phyloP scores from a whole-genome alignment of 2,113 vertebrate species.

The Ramphastos sulfuratus region DNA sequence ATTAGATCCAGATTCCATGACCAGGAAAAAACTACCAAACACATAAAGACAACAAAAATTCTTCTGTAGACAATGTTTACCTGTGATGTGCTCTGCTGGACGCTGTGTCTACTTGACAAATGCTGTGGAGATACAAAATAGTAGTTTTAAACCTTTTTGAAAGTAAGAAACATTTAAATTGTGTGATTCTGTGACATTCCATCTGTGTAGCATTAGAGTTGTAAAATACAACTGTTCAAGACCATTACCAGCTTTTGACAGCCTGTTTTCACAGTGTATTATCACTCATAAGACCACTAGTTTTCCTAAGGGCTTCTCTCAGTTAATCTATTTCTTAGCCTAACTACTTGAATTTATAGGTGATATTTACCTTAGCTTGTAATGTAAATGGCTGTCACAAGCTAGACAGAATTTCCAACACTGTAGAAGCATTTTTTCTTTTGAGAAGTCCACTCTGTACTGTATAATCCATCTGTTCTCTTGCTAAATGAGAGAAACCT shows the following conservation, averaged over 20 bases:
- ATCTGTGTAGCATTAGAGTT: not conserved
- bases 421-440: not conserved
- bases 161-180: not conserved
- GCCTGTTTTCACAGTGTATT: not conserved
- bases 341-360: not conserved
- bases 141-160: conserved; percentile 7
- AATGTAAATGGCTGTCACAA: not conserved
- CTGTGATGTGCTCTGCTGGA: conserved; percentile 96
- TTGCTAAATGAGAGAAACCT: not conserved
- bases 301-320: not conserved
- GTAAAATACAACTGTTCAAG: not conserved
- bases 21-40: not conserved
- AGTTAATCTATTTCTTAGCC: not conserved
- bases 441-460: not conserved
- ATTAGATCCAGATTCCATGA: not conserved
- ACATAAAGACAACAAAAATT: not conserved
- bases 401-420: not conserved
- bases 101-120: conserved; percentile 94
- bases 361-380: not conserved
- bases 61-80: conserved; percentile 63
- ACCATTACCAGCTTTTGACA: not conserved
- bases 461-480: not conserved
- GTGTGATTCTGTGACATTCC: not conserved
- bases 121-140: conserved; percentile 80
- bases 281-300: not conserved